A percentile compares a stretch with the other conserved stretches of the same genome.
Conservation (phyloP, 2,113 vertebrate species). For the Nibea albiflora region DNA sequence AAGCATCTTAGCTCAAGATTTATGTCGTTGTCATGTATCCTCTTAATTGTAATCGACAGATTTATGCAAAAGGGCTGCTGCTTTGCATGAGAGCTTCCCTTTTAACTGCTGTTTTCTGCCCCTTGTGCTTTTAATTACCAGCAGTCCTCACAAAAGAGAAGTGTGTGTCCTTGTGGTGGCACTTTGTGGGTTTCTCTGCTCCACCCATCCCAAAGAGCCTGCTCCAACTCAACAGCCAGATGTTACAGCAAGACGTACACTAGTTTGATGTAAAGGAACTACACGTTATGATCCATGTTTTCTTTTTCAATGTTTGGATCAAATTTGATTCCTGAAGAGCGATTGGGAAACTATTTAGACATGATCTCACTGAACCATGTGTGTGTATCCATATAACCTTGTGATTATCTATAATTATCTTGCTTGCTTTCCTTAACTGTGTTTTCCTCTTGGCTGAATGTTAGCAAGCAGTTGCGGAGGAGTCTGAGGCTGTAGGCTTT, state of each 20-base stretch:
- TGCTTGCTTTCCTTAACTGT: constrained; percentile 45
- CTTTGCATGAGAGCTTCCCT: constrained; percentile 45
- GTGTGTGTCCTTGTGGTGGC: constrained; percentile 67
- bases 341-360: not conserved
- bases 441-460: constrained; percentile 61
- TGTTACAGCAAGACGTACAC: constrained; percentile 51
- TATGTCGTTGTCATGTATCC: not conserved
- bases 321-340: constrained; percentile 17
- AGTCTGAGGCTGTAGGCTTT: not conserved
- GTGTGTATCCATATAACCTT: not conserved
- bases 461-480: constrained; percentile 81
- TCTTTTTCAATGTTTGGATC: constrained; percentile 17
- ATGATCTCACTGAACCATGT: not conserved
- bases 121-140: constrained; percentile 64
- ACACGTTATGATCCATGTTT: not conserved
- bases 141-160: constrained; percentile 41
- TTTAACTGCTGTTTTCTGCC: constrained; percentile 41
- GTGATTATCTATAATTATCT: constrained; percentile 26
- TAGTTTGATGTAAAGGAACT: not conserved
- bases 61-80: not conserved
- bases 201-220: constrained; percentile 62
- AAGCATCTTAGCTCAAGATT: not conserved
- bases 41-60: not conserved
- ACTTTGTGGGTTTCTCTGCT: constrained; percentile 64
- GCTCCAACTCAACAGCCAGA: constrained; percentile 65